Base-by-base conservation (phyloP, 2,797 vertebrate species). In the Sebastes cheni region DNA sequence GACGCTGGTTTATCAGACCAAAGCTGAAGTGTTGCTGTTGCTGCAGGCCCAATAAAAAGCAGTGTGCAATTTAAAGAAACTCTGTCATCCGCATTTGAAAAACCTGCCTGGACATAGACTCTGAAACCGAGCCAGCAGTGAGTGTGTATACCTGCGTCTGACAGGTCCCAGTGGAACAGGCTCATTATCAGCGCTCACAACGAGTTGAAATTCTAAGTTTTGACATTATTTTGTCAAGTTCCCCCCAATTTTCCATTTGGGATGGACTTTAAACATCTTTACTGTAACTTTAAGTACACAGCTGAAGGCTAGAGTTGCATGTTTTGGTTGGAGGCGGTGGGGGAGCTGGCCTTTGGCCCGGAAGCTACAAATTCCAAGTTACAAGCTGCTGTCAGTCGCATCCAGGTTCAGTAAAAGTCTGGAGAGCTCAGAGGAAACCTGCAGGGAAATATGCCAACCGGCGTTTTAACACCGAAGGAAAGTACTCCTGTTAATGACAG, bases 291-390 rank as follows among this genome's bases (percentile, higher is more conserved):
- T 16, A 67, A 73, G 67, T 25, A 23, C 50, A 75, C 62, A 59
- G 62, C 72, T 79, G 67, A 32, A 34, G 62, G 80, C 68, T 65
- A 27, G 29, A 39, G 61, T 66, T 83, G 34, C 66, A 54, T 81
- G 72, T 75, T 79, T 86, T 86, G 67, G 80, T 75, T 79, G 29
- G 18, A 81, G 79, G 71, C 39, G 7, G 11, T 55, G 39, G 32
- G 50, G 34, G 36, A 67, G 5, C 58, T 85, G 80, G 72, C 58
- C 67, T 77, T 32, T 42, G 67, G 77, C 77, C 79, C 66, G 77
- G 74, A 84, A 77, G 73, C 69, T 82, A 79, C 77, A 81, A 61
- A 85, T 81, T 73, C 66, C 32, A 60, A 64, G 68, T 85, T 88
- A 80, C 75, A 87, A 81, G 72, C 67, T 50, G 59, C 72, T 85